A percentile compares a stretch with the other conserved stretches of the same genome.
These are phyloP conservation scores for Nephotettix cincticeps DNA, from an alignment of 1,140 invertebrate species.

Conservation along the genomic window DNA sequence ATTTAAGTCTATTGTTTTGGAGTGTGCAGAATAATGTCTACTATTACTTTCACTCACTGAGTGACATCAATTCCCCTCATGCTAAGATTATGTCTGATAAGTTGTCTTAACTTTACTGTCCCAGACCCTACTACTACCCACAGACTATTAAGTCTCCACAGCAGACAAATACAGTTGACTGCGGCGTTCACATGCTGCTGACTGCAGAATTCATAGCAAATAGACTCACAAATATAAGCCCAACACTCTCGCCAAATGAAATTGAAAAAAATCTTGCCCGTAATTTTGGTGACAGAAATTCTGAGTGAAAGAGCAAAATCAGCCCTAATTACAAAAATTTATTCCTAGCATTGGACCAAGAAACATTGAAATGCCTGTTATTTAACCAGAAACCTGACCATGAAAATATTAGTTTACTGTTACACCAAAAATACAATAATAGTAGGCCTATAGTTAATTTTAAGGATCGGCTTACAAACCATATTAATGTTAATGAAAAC, in stretches of 20 bases:
- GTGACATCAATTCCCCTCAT: background rate
- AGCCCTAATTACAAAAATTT: background rate
- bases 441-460: too few species aligned
- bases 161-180: background rate
- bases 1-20: background rate
- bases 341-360: background rate
- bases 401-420: too few species aligned
- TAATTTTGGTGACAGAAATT: background rate
- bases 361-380: background rate
- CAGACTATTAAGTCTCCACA: background rate
- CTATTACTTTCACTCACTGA: constrained; percentile 8
- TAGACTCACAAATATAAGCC: background rate
- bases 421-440: too few species aligned
- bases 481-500: too few species aligned
- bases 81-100: background rate
- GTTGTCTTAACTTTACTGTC: background rate
- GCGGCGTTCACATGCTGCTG: background rate
- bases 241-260: background rate
- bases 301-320: background rate
- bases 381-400: too few species aligned
- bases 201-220: background rate
- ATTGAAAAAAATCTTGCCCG: background rate
- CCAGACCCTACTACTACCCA: background rate
- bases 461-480: too few species aligned
- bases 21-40: background rate